phyloP scores from a whole-genome alignment of 2,113 vertebrate genomes.

The Hippocampus comes region DNA sequence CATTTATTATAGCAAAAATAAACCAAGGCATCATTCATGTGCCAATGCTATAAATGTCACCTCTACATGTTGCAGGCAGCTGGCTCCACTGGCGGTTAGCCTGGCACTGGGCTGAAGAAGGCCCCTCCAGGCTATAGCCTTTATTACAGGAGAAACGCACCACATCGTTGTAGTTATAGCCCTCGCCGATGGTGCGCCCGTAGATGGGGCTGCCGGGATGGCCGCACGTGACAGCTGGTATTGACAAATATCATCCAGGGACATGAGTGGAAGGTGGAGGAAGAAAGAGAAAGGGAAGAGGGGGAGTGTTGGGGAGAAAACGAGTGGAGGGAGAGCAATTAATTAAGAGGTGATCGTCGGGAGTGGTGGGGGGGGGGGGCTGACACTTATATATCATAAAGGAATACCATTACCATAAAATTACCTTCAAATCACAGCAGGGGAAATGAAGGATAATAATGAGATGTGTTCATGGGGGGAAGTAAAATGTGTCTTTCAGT shows the following conservation, averaged over 20 bases:
- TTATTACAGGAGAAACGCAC: slow-evolving; percentile 92
- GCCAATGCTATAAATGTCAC: slow-evolving; percentile 61
- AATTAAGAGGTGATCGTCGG: slow-evolving; percentile 3
- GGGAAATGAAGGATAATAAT: slow-evolving; percentile 26
- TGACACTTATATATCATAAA: slow-evolving; percentile 26
- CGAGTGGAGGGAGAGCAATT: neutral
- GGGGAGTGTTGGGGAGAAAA: neutral
- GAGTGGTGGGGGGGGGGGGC: too few relatives aligned
- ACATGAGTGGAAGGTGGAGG: neutral
- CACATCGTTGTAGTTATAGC: slow-evolving; percentile 93
- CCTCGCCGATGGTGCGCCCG: slow-evolving; percentile 88
- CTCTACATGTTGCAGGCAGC: slow-evolving; percentile 90
- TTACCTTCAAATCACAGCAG: slow-evolving; percentile 41
- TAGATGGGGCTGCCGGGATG: slow-evolving; percentile 97
- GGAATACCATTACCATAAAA: slow-evolving; percentile 55
- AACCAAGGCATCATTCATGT: slow-evolving; percentile 12
- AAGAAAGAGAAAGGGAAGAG: slow-evolving; percentile 19
- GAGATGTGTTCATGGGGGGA: slow-evolving; percentile 2
- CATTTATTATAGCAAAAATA: neutral
- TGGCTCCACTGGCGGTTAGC: slow-evolving; percentile 92
- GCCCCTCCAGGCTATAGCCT: slow-evolving; percentile 92
- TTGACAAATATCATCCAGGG: slow-evolving; percentile 10
- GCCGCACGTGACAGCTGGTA: slow-evolving; percentile 89
- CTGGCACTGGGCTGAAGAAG: slow-evolving; percentile 91
- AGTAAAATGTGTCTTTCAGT: slow-evolving; percentile 24